Conservation (phyloP, 2,797 vertebrate genomes). For the Micromesistius poutassou region DNA sequence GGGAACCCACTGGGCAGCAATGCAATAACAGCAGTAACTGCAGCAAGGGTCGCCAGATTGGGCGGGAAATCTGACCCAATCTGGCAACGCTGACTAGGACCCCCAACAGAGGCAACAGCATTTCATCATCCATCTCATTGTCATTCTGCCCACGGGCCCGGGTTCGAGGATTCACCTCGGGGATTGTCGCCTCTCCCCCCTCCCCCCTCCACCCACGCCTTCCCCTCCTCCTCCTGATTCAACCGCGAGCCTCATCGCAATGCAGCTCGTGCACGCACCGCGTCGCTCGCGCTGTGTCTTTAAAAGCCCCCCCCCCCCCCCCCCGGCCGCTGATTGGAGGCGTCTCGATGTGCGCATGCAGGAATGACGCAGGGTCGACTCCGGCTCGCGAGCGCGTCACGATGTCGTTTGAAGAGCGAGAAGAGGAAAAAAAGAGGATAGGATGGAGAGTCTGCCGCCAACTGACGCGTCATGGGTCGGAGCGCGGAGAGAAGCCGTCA, state of each 20-base stretch:
- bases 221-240: constrained; percentile 35
- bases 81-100: no score
- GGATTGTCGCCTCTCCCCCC: constrained; percentile 50
- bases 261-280: constrained; percentile 52
- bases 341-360: constrained; percentile 77
- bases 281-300: constrained; percentile 61
- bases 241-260: constrained; percentile 57
- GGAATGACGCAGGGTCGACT: constrained; percentile 79
- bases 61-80: no score
- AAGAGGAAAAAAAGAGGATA: constrained; percentile 3
- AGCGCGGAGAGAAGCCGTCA: constrained; percentile 3
- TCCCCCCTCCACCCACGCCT: constrained; percentile 37
- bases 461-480: constrained; percentile 24
- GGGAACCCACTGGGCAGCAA: neutral
- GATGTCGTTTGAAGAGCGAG: constrained; percentile 62
- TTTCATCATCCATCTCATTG: no score
- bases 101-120: no score
- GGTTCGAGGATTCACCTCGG: neutral
- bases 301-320: constrained; percentile 52
- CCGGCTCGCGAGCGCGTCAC: constrained; percentile 74
- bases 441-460: constrained; percentile 14
- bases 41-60: no score
- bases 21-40: no score
- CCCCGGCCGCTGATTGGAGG: constrained; percentile 58
- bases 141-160: neutral